These are phyloP conservation scores for Cosmia trapezina DNA, from an alignment of 2,888 invertebrate genomes.

Conservation along the genomic window DNA sequence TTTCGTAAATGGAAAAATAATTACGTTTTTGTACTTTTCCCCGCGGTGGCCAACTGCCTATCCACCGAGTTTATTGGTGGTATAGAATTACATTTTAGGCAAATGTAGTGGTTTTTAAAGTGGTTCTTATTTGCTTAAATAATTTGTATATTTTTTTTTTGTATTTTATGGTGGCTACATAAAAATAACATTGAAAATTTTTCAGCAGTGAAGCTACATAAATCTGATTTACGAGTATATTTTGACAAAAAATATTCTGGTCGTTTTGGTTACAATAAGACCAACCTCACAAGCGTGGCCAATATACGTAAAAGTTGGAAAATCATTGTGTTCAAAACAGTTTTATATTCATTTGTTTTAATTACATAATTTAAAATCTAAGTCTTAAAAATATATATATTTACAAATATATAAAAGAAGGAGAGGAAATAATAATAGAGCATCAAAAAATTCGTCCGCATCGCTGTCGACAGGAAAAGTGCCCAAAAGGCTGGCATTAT, in stretches of 20 bases:
- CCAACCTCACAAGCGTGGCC: too few relatives aligned
- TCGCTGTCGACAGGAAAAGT: too few relatives aligned
- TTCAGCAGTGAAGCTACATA: neutral
- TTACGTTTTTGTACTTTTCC: slow-evolving; percentile 61
- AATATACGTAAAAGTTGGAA: neutral
- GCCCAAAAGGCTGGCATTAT: too few relatives aligned
- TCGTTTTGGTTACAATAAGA: neutral
- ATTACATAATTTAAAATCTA: too few relatives aligned
- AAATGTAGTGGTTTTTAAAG: slow-evolving; percentile 43
- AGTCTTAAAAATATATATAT: too few relatives aligned
- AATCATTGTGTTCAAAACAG: neutral
- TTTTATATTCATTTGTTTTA: too few relatives aligned
- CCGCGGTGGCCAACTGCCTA: slow-evolving; percentile 19
- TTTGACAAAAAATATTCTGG: neutral
- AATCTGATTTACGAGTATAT: neutral
- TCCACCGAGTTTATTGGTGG: slow-evolving; percentile 35
- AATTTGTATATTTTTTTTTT: slow-evolving; percentile 9
- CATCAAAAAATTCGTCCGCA: too few relatives aligned
- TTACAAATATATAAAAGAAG: too few relatives aligned
- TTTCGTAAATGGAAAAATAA: slow-evolving; percentile 71
- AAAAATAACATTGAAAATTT: neutral
- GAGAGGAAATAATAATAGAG: too few relatives aligned
- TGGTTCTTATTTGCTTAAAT: slow-evolving; percentile 27
- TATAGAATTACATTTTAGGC: slow-evolving; percentile 52
- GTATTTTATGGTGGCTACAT: neutral